These are phyloP conservation scores for Anoura caudifer DNA, from an alignment of 2,113 vertebrate genomes.

Conservation along the genomic window DNA sequence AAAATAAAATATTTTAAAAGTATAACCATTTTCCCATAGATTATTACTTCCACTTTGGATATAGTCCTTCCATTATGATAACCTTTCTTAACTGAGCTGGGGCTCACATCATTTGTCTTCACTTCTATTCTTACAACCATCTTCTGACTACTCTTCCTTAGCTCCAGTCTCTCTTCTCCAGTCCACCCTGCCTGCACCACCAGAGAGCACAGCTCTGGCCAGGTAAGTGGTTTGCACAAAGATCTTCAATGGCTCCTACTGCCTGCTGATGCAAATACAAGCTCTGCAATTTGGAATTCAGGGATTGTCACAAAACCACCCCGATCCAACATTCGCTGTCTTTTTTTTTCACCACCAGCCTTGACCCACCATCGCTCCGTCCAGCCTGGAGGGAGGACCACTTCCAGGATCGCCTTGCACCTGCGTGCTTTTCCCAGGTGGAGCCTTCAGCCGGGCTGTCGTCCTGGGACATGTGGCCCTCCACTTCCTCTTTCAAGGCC, in stretches of 20 bases:
- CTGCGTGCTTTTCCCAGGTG: not conserved
- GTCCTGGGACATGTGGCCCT: rapidly evolving
- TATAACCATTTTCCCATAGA: not conserved
- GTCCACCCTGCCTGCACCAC: not conserved
- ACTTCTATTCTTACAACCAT: not conserved
- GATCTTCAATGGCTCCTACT: not conserved
- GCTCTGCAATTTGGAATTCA: not conserved
- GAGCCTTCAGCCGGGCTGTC: not conserved
- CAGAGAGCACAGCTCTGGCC: not conserved
- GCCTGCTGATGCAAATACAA: not conserved
- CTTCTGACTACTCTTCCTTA: not conserved
- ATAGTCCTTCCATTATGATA: not conserved
- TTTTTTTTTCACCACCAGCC: not conserved
- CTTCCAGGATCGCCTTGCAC: not conserved
- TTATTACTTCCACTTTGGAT: not conserved
- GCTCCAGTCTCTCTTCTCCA: not conserved
- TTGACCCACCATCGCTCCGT: not conserved
- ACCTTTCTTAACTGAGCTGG: not conserved
- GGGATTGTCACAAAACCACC: not conserved
- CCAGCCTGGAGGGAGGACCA: not conserved
- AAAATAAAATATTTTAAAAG: not conserved
- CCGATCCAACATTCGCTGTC: too few species aligned
- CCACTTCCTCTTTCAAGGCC: not conserved
- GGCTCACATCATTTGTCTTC: not conserved
- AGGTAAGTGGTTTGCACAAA: not conserved